Base-by-base conservation (phyloP, 1,140 invertebrate genomes). In the Hestina assimilis region DNA sequence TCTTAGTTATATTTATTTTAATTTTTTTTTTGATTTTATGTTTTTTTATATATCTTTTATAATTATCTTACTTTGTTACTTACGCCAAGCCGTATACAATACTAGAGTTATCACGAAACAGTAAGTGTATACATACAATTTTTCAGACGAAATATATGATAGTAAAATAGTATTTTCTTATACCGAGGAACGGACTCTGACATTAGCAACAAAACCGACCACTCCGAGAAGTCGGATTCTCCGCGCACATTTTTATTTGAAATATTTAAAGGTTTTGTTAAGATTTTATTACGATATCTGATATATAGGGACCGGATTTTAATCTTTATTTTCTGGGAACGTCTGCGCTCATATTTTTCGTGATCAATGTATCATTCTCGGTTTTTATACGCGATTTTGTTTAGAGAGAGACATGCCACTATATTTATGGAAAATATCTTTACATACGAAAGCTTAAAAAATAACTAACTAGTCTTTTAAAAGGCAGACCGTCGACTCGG, bases 401-500 rank as follows among this genome's bases (percentile, higher is more conserved):
- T 59, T 55, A n/a, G 57, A 67, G 79, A 83, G 82, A 83, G 78
- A 82, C 78, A 83, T 76, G 82, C 73, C 71, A 70, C 66, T 76
- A 72, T 52, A 65, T 59, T n/a, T 74, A 79, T 54, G 72, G 71
- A 79, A 69, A 80, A 71, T 69, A 72, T 75, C 68, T 79, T 80
- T 72, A 82, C 63, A 72, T 80, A 77, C 64, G 72, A 83, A n/a
- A 81, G 80, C 83, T 86, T 83, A 83, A 82, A n/a, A 77, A 80
- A 76, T 86, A 83, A 80, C 69, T 83, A 83, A 86, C 74, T 86
- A 83, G 79, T 83, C 76, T 85, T 83, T 81, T 80, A 68, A 75
- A 76, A 76, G 74, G 81, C 79, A 77, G 79, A 80, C 74, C 75
- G 53, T 75, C 74, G 79, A 77, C 69, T 74, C 60, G 68, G 69